Conservation (phyloP, 1,140 invertebrate species). For the Drosophila gunungcola region DNA sequence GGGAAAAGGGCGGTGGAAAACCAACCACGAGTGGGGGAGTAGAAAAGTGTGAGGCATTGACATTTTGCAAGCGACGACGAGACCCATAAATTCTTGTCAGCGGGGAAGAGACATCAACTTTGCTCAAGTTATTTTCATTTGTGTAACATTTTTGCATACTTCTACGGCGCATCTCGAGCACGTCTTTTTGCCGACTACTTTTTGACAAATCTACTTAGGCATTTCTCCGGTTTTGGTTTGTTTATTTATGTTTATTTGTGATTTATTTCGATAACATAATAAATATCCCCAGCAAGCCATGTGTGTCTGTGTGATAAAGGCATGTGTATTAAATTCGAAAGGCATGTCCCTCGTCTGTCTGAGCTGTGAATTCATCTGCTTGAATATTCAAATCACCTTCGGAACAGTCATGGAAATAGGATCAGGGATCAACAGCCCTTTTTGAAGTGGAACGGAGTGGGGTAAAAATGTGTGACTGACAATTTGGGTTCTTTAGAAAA, state of each 20-base stretch:
- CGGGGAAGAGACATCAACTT: conserved; percentile 61
- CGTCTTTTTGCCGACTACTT: conserved; percentile 70
- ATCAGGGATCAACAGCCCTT: not conserved
- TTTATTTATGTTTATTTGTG: conserved; percentile 84
- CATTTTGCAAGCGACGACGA: conserved; percentile 63
- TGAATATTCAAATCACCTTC: conserved; percentile 28
- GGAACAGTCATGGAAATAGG: not conserved
- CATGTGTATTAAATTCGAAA: conserved; percentile 19
- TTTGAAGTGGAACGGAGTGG: not conserved
- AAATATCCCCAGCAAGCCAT: conserved; percentile 51
- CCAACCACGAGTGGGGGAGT: not conserved
- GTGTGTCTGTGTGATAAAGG: conserved; percentile 20
- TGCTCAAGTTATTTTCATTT: conserved; percentile 80
- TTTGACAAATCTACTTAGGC: conserved; percentile 82
- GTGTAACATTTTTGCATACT: conserved; percentile 81
- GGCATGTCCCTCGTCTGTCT: not conserved
- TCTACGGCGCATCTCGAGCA: conserved; percentile 73
- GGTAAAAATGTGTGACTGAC: too few relatives aligned
- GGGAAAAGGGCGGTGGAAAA: not conserved
- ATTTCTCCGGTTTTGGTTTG: conserved; percentile 72
- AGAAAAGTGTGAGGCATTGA: conserved; percentile 54
- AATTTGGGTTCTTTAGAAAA: too few relatives aligned
- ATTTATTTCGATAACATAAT: conserved; percentile 83
- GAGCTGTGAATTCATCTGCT: conserved; percentile 14
- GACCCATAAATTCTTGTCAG: conserved; percentile 80